Evolutionary conservation across 2,888 invertebrate species (phyloP).

Genomic region (Gymnoscelis rufifasciata): DNA sequence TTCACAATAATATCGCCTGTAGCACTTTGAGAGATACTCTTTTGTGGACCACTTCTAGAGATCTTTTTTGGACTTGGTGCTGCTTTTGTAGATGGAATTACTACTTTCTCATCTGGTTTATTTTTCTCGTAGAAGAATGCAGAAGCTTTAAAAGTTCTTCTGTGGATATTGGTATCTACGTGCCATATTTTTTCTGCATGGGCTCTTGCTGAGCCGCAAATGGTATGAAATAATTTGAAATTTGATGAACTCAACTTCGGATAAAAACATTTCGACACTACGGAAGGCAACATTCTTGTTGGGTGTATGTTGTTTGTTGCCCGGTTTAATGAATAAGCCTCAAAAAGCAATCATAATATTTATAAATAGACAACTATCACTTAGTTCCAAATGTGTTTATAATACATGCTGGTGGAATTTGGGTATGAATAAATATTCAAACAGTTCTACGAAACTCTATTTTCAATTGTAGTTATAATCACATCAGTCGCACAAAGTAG

Average conservation of each 20-base stretch:
- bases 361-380: too few relatives aligned
- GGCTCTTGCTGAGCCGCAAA: constrained; percentile 38
- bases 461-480: too few relatives aligned
- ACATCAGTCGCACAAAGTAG: too few relatives aligned
- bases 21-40: constrained; percentile 48
- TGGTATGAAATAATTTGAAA: constrained; percentile 50
- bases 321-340: neutral
- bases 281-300: constrained; percentile 49
- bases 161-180: constrained; percentile 32
- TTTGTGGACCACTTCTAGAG: too few relatives aligned
- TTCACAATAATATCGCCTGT: constrained; percentile 62
- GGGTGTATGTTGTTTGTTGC: neutral
- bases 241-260: constrained; percentile 53
- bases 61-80: constrained; percentile 36
- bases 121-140: constrained; percentile 47
- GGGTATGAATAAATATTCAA: too few relatives aligned
- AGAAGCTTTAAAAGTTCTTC: constrained; percentile 48
- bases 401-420: too few relatives aligned
- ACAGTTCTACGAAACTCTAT: too few relatives aligned
- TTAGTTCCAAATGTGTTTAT: too few relatives aligned
- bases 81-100: constrained; percentile 18
- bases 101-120: constrained; percentile 33
- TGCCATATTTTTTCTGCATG: constrained; percentile 37
- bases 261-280: constrained; percentile 56
- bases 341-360: too few relatives aligned